Base-by-base conservation (phyloP, 2,113 vertebrate species). In the Rhodinocichla rosea region DNA sequence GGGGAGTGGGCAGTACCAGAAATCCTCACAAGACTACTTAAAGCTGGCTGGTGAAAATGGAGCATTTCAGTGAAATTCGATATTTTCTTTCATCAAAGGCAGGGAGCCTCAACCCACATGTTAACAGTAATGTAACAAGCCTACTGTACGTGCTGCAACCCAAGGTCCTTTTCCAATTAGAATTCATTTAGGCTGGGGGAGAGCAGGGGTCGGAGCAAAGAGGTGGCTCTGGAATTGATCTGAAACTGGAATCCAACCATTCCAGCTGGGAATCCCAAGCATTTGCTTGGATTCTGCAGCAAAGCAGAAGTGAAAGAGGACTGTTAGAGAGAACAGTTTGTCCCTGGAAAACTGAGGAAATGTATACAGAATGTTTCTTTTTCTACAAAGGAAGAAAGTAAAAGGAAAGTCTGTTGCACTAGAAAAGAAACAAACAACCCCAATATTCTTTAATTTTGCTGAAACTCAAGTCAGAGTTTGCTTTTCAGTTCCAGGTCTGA, bases 11-110 rank as follows among this genome's bases (percentile, higher is more conserved):
- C 91, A 88, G 92, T 56, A 96, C 83, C 76, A 63, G 30, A 94
- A 97, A 95, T 62, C 92, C 96, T 97, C 94, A 83, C 76, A 95
- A 95, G 95, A 63, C 93, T 95, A 95, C 67, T 94, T 84, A 96
- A 92, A 78, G 50, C 89, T 70, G 94, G 79, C 92, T 83, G 86
- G 76, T 76, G 93, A 97, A 97, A 91, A 94, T n/a, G 81, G 17
- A 91, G 86, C 65, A 89, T 96, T 97, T 97, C 92, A 95, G 94
- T 89, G 95, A 83, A 94, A 95, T 94, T 94, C 45, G 80, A 69
- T 98, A 95, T 97, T 97, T 98, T 95, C 97, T 96, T 94, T 92
- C 96, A 96, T 95, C 73, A 83, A 97, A 80, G 95, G 94, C 93
- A 92, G 83, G 56, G 90, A 92, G 95, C 74, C 87, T 90, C 95